Base-by-base conservation (phyloP, 2,113 vertebrate species). In the Stegostoma tigrinum region DNA sequence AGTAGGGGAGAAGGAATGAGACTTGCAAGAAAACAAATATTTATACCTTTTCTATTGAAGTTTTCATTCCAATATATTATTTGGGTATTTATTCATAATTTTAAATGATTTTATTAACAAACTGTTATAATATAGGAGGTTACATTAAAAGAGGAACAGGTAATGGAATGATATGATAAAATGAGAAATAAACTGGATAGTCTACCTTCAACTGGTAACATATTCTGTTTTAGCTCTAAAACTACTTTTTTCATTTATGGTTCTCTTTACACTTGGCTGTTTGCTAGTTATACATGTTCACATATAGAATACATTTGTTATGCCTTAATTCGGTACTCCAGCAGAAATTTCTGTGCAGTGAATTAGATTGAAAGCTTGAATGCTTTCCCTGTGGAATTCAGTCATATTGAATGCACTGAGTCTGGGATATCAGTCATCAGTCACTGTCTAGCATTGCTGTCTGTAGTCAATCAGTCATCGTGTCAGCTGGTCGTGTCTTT, bases 381-480 rank as follows among this genome's bases (percentile, higher is more conserved):
- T n/a, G 78, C 61, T 83, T 95, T 95, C 95, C 95, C 95, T 95
- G 55, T 95, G 52, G 95, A 86, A 95, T 86, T 80, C 52, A 95
- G 52, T 64, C 72, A 55, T 80, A 78, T 66, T 78, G 94, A 96
- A 52, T 67, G 95, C 61, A 48, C 78, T 95, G 95, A 86, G 95
- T 96, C 75, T 96, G 86, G 95, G 83, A 42, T 86, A 87, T 86
- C 85, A 87, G 64, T 90, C 80, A 86, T 96, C 96, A 90, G 96
- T 97, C 96, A 96, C 96, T 96, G 95, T 95, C 95, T 95, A 91
- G 95, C 95, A 86, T 75, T 96, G 21, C 90, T 87, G 95, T 96
- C 96, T 94, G 96, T 96, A 96, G 96, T 96, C 96, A 95, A 96
- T 97, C 96, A 83, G 95, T 97, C 96, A 96, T 24, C 48, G 48